phyloP scores from a whole-genome alignment of 1,140 invertebrate genomes.

The Theocolax elegans region DNA sequence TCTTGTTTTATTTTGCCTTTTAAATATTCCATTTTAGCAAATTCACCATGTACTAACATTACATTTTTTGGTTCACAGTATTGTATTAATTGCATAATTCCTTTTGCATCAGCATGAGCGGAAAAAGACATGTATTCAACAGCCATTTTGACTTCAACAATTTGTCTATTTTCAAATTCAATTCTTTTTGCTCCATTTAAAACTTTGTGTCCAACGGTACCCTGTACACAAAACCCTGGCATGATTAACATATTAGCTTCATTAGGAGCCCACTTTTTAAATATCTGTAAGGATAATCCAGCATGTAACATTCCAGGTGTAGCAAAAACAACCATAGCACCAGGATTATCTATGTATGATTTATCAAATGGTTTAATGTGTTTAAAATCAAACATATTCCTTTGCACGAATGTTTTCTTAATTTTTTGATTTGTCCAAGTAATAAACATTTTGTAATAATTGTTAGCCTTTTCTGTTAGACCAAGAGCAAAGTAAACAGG shows the following conservation, averaged over 20 bases:
- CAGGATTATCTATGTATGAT: conserved; percentile 95
- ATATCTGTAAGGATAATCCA: conserved; percentile 96
- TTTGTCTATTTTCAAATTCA: conserved; percentile 94
- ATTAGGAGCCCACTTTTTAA: conserved; percentile 99
- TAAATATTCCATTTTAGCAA: conserved; percentile 92
- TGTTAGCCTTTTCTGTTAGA: conserved; percentile 97
- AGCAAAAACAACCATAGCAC: conserved; percentile 99
- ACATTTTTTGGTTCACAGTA: conserved; percentile 98
- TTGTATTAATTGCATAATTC: conserved; percentile 99
- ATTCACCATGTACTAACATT: conserved; percentile 94
- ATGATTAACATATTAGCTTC: conserved; percentile 99
- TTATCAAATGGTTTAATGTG: conserved; percentile 99
- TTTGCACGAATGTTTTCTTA: conserved; percentile 97
- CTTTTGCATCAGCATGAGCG: conserved; percentile 99
- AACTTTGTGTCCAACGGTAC: conserved; percentile 98
- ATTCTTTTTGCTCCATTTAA: conserved; percentile 94
- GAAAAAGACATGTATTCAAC: conserved; percentile 99
- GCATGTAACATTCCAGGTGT: conserved; percentile 99
- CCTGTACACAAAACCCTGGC: conserved; percentile 99
- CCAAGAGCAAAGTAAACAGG: conserved; percentile 99
- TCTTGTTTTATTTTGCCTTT: conserved; percentile 94
- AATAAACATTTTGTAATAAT: conserved; percentile 99
- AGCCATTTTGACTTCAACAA: conserved; percentile 96
- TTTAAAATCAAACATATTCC: conserved; percentile 99
- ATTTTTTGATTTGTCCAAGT: conserved; percentile 99